A percentile compares a stretch with the other conserved stretches of the same genome.
These are phyloP conservation scores for Ganaspis brasiliensis DNA, from an alignment of 2,888 invertebrate genomes.

Conservation along the genomic window DNA sequence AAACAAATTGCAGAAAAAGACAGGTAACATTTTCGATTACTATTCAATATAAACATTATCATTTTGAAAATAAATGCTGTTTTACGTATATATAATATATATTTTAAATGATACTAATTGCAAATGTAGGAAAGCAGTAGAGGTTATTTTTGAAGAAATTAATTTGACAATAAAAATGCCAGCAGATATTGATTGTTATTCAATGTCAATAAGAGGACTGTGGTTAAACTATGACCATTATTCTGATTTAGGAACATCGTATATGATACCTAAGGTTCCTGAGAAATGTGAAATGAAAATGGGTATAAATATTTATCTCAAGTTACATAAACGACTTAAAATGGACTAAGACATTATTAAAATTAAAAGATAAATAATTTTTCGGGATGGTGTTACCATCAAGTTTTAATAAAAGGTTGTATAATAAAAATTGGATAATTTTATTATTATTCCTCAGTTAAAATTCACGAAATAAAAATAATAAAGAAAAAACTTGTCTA, in stretches of 20 bases:
- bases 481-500: no score
- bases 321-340: no score
- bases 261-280: constrained; percentile 76
- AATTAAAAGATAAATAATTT: no score
- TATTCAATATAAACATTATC: not conserved
- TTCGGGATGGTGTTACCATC: no score
- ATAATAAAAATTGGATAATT: no score
- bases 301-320: constrained; percentile 53
- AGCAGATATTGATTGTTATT: constrained; percentile 82
- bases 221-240: constrained; percentile 84
- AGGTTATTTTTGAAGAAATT: constrained; percentile 82
- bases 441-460: no score
- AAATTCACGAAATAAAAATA: no score
- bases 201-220: constrained; percentile 83
- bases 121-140: constrained; percentile 82
- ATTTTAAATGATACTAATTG: no score
- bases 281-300: constrained; percentile 66
- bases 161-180: constrained; percentile 83
- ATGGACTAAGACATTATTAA: no score
- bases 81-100: not conserved
- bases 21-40: constrained; percentile 60
- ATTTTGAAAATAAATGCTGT: not conserved
- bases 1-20: constrained; percentile 73
- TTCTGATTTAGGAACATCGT: constrained; percentile 81
- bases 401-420: no score